phyloP scores from a whole-genome alignment of 1,140 invertebrate species.

The Triops longicaudatus region DNA sequence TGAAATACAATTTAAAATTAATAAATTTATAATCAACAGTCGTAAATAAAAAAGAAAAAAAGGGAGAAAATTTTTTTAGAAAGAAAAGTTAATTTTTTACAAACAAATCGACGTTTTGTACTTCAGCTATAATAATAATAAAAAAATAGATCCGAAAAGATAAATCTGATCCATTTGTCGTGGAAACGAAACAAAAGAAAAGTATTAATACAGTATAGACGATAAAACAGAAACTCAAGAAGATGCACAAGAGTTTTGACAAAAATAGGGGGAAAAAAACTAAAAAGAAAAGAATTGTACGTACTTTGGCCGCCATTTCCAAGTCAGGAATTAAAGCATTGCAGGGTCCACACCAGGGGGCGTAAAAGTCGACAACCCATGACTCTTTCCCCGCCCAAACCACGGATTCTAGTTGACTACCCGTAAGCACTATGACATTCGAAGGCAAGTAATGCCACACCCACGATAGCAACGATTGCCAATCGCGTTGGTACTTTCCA shows the following conservation, averaged over 20 bases:
- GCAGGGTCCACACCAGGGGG: constrained; percentile 67
- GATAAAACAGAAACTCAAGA: too few relatives aligned
- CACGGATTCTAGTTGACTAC: constrained; percentile 36
- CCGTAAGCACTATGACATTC: constrained; percentile 38
- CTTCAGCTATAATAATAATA: too few relatives aligned
- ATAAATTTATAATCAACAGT: too few relatives aligned
- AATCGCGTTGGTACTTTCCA: constrained; percentile 52
- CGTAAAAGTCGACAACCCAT: constrained; percentile 65
- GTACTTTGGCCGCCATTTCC: constrained; percentile 53
- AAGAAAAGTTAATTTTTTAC: too few relatives aligned
- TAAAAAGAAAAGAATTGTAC: constrained; percentile 19
- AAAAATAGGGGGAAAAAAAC: constrained; percentile 15
- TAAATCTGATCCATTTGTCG: too few relatives aligned
- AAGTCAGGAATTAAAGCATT: constrained; percentile 60
- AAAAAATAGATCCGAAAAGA: constrained; percentile 16
- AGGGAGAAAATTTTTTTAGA: too few relatives aligned
- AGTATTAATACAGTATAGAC: not conserved
- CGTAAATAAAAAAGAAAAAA: too few relatives aligned
- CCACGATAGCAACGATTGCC: constrained; percentile 51
- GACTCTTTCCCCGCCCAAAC: constrained; percentile 40
- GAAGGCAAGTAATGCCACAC: constrained; percentile 50
- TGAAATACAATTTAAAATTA: not conserved
- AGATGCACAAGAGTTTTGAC: too few relatives aligned
- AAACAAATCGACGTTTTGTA: too few relatives aligned
- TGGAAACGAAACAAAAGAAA: not conserved